Base-by-base conservation (phyloP, 2,113 vertebrate genomes). In the Brachyhypopomus occidentalis region DNA sequence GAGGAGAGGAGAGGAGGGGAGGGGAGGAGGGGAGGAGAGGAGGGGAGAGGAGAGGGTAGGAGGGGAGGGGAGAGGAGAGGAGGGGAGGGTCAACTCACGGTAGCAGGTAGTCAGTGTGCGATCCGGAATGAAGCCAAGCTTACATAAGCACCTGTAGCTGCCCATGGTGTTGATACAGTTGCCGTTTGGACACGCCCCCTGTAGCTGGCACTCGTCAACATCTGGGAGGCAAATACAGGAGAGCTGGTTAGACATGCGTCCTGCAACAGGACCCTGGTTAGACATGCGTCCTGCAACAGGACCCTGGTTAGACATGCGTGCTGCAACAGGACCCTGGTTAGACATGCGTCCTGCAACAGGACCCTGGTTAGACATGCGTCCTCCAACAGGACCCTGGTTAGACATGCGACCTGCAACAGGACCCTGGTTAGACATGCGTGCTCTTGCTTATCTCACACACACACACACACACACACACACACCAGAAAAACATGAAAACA, bases 111-210 rank as follows among this genome's bases (percentile, higher is more conserved):
- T 95, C 83, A 96, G 92, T 0, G 94, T 92, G 82, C 94, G 89
- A 89, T 97, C 94, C 0, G 96, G 96, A 2, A 96, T 89, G 86
- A 92, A 98, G 80, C 97, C 97, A 4, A 93, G 85, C 90, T 96
- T 95, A 91, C 98, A 99, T 82, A 90, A 94, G 77, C 98, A 99
- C 88, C 95, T 94, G 89, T 96, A 99, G 91, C 98, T 99, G 84
- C 98, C 98, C 89, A 96, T 85, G 22, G 95, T 95, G 92, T 99
- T 99, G 88, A 96, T 88, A 92, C 97, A 99, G 85, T 96, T 95
- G 75, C 97, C 97, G 89, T 98, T 98, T 4, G 94, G 95, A 90
- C 97, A 99, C 8, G 95, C 92, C 0, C 96, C 96, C 86, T 96
- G 96, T 9, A 98, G 88, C 77, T 95, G 95, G 84, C 97, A 99